Base-by-base conservation (phyloP, 2,113 vertebrate species). In the Dermatemys mawii region DNA sequence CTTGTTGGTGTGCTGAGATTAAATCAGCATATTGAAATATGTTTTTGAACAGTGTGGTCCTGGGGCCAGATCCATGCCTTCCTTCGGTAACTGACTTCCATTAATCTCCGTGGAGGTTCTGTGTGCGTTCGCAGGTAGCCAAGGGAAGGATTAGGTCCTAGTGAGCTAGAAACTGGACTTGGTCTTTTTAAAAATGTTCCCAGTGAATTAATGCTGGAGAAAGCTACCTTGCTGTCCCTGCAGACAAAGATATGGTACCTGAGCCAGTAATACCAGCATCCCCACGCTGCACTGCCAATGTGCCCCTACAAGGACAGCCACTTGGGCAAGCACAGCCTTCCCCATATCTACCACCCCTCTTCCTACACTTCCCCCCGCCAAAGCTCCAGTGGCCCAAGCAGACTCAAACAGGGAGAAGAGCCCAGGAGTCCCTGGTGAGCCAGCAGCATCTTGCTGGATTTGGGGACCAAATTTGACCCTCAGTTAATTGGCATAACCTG, bases 21-120 rank as follows among this genome's bases (percentile, higher is more conserved):
- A 97, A 97, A 97, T 97, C 96, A 97, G 90, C 94, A 97, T 97
- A 97, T 97, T 94, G 87, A 97, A 96, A 92, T 83, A 90, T 91
- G 90, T 97, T 83, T 89, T 53, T 21, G 54, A 2, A 5, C 55
- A 82, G 51, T 8, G 26, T 38, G n/a, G 35, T 60, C 53, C 57
- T 10, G 27, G 53, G 57, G 14, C 6, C 27, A 24, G 22, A 73
- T 12, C 24, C 11, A 3, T 6, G 50, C 76, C 90, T 83, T 94
- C 54, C 11, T 11, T 27, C 32, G 90, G 90, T 90, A 86, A 67
- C 48, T 70, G 73, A 57, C 88, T 92, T 38, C 79, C 12, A 0
- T 35, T 90, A 75, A n/a, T 24, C 57, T 78, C 92, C 53, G 51
- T 2, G 70, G 10, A 89, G 88, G 73, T 35, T 63, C 53, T 17